Base-by-base conservation (phyloP, 2,888 invertebrate genomes). In the Aromia moschata region DNA sequence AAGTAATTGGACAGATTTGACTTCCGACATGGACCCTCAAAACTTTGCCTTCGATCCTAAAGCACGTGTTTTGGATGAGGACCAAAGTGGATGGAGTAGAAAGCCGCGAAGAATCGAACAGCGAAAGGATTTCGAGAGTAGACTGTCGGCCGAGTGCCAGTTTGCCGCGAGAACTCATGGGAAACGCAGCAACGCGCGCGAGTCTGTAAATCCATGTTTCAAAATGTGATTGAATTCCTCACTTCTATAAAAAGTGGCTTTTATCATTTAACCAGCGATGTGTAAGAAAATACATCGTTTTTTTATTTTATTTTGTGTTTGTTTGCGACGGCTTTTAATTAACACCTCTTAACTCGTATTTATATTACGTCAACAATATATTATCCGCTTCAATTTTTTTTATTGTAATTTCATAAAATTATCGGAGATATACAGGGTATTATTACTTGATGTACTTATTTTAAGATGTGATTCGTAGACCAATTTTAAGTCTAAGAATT, bases 171-270 rank as follows among this genome's bases (percentile, higher is more conserved):
- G 75, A 74, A 73, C 76, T 67, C 70, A 69, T 56, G 64, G 70
- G 61, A 65, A 30, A 51, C 25, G 51, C 16, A 56, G 43, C 56
- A 53, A n/a, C n/a, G n/a, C 58, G 58, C 58, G 58, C 41, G 47
- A 41, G 58, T 58, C 52, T 40, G 15, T 40, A 30, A 44, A 51
- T 68, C 64, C 64, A 78, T 77, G 79, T 79, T 78, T 73, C 78
- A 77, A 66, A 76, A 77, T 75, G 77, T 79, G 70, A 70, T 76
- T 60, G 75, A 77, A 43, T 77, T 77, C 63, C 64, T 78, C 18
- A 72, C 69, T 59, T 72, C 72, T 49, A 69, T 77, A 60, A 78
- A 75, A 67, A 72, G 69, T 53, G 73, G 75, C 12, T 51, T 78
- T 31, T 69, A 70, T 30, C 70, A 75, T 54, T 67, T 74, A 43